Base-by-base conservation (phyloP, 1,140 invertebrate genomes). In the Eueides isabella region DNA sequence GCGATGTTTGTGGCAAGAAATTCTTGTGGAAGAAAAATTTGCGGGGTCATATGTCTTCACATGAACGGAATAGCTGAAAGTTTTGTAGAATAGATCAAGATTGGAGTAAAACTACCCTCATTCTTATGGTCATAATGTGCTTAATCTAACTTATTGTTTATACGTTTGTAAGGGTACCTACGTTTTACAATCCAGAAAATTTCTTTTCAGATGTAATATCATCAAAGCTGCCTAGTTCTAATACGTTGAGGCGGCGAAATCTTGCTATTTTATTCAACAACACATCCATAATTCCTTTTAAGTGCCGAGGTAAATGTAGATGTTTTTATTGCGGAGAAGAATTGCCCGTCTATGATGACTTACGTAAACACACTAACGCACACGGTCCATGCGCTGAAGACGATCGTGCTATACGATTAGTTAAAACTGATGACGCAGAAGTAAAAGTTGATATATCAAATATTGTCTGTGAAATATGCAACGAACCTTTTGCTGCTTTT, bases 1-100 rank as follows among this genome's bases (percentile, higher is more conserved):
- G 94, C 77, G 94, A 95, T 5, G 89, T 95, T 19, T 97, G 97
- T 83, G 94, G 94, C 2, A 95, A 95, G 72, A 93, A 85, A 85
- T 96, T 88, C 61, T 70, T 88, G 3, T 88, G 88, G 87, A 91
- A 91, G 74, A 86, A 87, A 38, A 89, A 88, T 75, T 74, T 91
- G 0, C 79, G 80, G 7, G 83, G 83, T 1, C 88, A 90, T 38
- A 87, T 90, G 81, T 65, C 82, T 1, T 84, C 85, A 0, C 88
- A 88, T 75, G 74, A 77, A 31, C 68, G 84, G 71, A 74, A 76
- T 64, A 68, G 48, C 28, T 75, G 64, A 72, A 41, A 66, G 26
- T 26, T 66, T 26, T 23, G 33, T 63, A 63, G 64, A 30, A 26
- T 14, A 55, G 7, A 12, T 55, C 3, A 26, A 26, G 9, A 55